These are phyloP conservation scores for Melanocharis versteri DNA, from an alignment of 2,113 vertebrate species.

Conservation along the genomic window DNA sequence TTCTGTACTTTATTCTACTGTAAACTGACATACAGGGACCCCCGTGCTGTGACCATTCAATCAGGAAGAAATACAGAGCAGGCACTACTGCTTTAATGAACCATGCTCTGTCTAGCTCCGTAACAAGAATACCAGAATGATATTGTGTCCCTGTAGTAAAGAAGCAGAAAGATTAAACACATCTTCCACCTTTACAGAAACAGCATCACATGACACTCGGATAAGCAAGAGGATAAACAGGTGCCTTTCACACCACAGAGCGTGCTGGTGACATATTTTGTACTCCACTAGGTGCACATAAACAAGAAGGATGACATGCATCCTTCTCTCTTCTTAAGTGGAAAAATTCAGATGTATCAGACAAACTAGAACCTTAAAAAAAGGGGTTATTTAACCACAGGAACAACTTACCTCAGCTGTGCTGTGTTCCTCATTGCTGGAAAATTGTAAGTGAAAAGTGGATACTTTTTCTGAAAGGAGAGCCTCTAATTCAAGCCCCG, in stretches of 20 bases:
- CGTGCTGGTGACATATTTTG: not conserved
- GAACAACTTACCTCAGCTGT: not conserved
- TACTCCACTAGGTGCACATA: not conserved
- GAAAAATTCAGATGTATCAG: not conserved
- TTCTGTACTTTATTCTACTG: not conserved
- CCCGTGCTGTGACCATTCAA: fast-evolving
- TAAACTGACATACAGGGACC: not conserved
- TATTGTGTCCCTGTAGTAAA: fast-evolving
- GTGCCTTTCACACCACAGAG: not conserved
- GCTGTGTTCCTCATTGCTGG: not conserved
- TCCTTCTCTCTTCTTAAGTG: not conserved
- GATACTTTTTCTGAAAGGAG: not conserved
- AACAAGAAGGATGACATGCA: not conserved
- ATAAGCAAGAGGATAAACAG: not conserved
- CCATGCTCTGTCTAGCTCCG: not conserved
- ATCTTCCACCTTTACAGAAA: not conserved
- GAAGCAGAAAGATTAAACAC: not conserved
- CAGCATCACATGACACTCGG: not conserved
- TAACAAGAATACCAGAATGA: not conserved
- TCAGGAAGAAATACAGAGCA: not conserved
- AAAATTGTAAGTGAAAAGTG: not conserved
- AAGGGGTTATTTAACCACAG: not conserved
- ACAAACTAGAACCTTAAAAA: not conserved
- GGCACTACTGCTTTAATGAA: not conserved
- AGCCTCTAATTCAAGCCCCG: not conserved